Evolutionary conservation across 2,888 invertebrate species (phyloP), one percentile per base, ranked within the genome.

Genomic region (Polydrusus cervinus): DNA sequence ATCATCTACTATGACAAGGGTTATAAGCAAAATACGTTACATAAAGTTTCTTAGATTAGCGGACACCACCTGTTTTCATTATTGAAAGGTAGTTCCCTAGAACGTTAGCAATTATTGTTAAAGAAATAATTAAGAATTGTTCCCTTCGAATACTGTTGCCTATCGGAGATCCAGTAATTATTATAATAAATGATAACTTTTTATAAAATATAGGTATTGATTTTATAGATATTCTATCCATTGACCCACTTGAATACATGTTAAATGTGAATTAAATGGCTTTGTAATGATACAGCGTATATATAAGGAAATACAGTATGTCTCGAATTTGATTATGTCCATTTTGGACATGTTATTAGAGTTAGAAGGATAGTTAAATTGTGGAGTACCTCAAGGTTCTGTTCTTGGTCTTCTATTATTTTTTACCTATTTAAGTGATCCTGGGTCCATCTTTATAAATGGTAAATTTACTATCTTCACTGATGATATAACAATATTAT

Each of bases 21-120:
- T 76, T 76, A 76, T 76, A 73, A 76, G 76, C 72, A 45, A 70
- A 70, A 65, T 51, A 71, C 65, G 60, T 75, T 53, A 45, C 47
- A 68, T 11, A 73, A 68, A 62, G 68, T 74, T 74, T 68, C 68
- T 62, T 68, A 67, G 68, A 74, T 20, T 73, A 71, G 51, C 45
- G 16, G 45, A 65, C 55, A 72, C 72, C 72, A 30, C 49, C 60
- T 60, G 72, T 66, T 72, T 72, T 72, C 72, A 72, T 49, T 66
- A 43, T 47, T 61, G 49, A 69, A 13, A 69, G 45, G 34, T 25
- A 57, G 57, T 60, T 43, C 20, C 34, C 18, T 51, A 70, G 49
- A 65, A 65, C 13, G 38, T 51, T 66, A 53, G 16, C 38, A 60
- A 60, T 53, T 66, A 14, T 66, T 53, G 20, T 34, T 49, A 3